Percentiles rank a stretch among this genome's conserved stretches.
Conservation (phyloP, 2,113 vertebrate species). For the Pygoscelis adeliae region DNA sequence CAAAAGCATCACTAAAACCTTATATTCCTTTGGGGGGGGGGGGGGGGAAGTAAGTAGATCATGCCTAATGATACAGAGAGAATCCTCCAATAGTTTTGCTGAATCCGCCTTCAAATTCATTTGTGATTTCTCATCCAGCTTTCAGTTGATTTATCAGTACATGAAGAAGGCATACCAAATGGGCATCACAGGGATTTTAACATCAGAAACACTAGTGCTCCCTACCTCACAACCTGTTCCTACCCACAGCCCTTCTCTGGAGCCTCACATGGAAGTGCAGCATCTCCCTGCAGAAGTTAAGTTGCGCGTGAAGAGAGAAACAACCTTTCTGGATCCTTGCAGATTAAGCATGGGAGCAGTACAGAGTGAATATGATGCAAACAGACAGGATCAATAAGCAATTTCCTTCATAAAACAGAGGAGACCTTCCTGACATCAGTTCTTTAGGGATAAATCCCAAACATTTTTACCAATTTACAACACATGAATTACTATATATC, state of each 20-base stretch:
- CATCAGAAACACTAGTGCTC: neutral
- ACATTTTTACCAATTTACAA: neutral
- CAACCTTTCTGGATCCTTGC: neutral
- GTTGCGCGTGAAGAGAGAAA: neutral
- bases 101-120: neutral
- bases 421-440: neutral
- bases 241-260: neutral
- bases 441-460: neutral
- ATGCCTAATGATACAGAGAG: neutral
- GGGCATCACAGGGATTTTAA: neutral
- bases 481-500: neutral
- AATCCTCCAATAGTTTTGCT: neutral
- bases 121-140: neutral
- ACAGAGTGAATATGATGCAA: neutral
- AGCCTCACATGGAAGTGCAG: neutral
- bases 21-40: neutral
- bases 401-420: conserved; percentile 12
- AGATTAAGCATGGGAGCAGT: neutral
- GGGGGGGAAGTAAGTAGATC: neutral
- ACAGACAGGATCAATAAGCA: conserved; percentile 30
- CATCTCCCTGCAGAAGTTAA: neutral
- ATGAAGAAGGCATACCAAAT: neutral
- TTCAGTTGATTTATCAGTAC: neutral
- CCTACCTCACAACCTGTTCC: neutral
- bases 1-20: neutral